phyloP scores from a whole-genome alignment of 2,113 vertebrate species.

The Myxocyprinus asiaticus region DNA sequence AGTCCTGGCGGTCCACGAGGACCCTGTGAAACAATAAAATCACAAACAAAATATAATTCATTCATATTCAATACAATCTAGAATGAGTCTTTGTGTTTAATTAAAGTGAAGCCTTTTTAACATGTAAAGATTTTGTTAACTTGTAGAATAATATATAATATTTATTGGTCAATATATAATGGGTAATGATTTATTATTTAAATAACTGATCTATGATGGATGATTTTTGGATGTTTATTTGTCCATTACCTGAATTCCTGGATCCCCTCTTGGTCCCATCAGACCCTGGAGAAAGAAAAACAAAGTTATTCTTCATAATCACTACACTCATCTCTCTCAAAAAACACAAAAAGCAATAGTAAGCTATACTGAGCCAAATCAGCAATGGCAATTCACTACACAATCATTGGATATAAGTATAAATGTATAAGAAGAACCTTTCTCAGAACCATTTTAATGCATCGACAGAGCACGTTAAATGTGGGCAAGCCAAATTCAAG shows the following conservation, averaged over 20 bases:
- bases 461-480: too few species aligned
- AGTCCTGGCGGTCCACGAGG: slow-evolving; percentile 82
- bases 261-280: slow-evolving; percentile 81
- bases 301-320: slow-evolving; percentile 54
- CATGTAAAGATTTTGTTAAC: too few species aligned
- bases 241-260: slow-evolving; percentile 84
- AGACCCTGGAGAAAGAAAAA: slow-evolving; percentile 80
- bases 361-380: too few species aligned
- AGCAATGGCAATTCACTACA: too few species aligned
- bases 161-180: background rate
- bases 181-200: background rate
- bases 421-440: too few species aligned
- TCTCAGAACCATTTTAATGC: too few species aligned
- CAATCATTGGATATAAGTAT: too few species aligned
- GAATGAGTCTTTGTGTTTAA: background rate
- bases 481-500: too few species aligned
- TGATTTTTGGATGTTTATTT: background rate
- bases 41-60: background rate
- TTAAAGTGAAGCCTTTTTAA: background rate
- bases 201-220: too few species aligned
- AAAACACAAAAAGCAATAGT: too few species aligned
- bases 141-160: too few species aligned
- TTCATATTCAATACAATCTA: background rate
- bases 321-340: slow-evolving; percentile 49
- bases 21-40: slow-evolving; percentile 72